phyloP scores from a whole-genome alignment of 2,797 vertebrate genomes.

The Enteromius anoplus region DNA sequence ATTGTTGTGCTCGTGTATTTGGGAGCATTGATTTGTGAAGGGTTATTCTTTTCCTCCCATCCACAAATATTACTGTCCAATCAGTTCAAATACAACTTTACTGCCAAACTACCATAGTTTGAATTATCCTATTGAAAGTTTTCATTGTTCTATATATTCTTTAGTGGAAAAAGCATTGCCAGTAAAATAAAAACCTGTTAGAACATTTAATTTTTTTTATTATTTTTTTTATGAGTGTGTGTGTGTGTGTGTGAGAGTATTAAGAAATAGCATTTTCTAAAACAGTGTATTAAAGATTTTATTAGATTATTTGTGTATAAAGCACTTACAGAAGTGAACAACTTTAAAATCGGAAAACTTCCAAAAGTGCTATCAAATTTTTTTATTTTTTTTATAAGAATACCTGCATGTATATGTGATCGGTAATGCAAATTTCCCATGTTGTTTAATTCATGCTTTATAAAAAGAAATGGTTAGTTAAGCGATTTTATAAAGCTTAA shows the following conservation, averaged over 20 bases:
- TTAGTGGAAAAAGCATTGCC: background rate
- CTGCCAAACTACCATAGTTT: background rate
- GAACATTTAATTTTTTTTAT: too few species aligned
- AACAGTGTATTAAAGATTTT: conserved; percentile 10
- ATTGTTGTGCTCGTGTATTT: background rate
- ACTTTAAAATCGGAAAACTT: background rate
- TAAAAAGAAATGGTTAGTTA: background rate
- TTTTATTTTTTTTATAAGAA: background rate
- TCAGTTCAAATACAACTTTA: background rate
- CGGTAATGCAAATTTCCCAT: background rate
- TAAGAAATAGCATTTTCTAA: too few species aligned
- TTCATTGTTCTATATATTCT: background rate
- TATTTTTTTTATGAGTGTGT: too few species aligned
- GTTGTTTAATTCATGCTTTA: background rate
- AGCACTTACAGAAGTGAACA: background rate
- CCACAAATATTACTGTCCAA: background rate
- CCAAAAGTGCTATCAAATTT: conserved; percentile 15
- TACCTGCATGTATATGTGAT: background rate
- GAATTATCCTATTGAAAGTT: background rate
- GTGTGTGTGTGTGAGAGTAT: too few species aligned
- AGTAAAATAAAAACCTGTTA: too few species aligned
- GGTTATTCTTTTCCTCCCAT: background rate
- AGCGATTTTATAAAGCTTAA: background rate
- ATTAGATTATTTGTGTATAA: conserved; percentile 2
- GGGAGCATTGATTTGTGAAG: background rate